Conservation (phyloP, 2,888 invertebrate genomes). For the Acanthacorydalis orientalis region DNA sequence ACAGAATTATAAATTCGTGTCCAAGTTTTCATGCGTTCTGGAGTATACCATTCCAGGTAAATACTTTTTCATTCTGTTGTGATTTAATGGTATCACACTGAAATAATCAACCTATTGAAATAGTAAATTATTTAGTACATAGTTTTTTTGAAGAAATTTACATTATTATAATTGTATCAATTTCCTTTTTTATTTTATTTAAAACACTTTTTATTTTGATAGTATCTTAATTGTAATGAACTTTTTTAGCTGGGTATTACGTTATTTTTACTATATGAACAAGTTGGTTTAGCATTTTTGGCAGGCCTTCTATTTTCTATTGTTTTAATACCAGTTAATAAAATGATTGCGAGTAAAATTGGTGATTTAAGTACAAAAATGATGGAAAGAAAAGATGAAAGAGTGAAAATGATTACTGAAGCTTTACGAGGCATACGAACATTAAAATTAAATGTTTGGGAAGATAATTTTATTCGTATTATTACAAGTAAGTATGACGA, state of each 20-base stretch:
- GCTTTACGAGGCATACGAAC: conserved; percentile 73
- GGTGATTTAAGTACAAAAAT: conserved; percentile 67
- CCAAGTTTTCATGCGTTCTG: conserved; percentile 92
- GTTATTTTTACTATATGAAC: conserved; percentile 64
- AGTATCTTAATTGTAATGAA: no score
- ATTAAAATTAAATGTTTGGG: conserved; percentile 90
- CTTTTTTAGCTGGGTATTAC: conserved; percentile 56
- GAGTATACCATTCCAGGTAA: conserved; percentile 86
- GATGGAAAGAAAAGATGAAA: conserved; percentile 80
- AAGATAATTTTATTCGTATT: conserved; percentile 61
- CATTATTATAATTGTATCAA: no score
- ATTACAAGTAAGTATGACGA: conserved; percentile 42
- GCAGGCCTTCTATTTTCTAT: conserved; percentile 79
- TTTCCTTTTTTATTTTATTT: neutral
- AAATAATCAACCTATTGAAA: neutral
- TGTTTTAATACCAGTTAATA: conserved; percentile 83
- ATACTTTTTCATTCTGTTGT: conserved; percentile 6
- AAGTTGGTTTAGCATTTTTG: conserved; percentile 82
- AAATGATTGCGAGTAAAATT: conserved; percentile 75
- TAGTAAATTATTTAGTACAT: no score
- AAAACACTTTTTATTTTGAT: neutral
- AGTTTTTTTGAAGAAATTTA: no score
- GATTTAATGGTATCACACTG: neutral
- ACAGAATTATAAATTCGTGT: conserved; percentile 88
- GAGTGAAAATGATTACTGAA: conserved; percentile 79